Conservation (phyloP, 2,888 invertebrate genomes). For the Gortyna flavago region DNA sequence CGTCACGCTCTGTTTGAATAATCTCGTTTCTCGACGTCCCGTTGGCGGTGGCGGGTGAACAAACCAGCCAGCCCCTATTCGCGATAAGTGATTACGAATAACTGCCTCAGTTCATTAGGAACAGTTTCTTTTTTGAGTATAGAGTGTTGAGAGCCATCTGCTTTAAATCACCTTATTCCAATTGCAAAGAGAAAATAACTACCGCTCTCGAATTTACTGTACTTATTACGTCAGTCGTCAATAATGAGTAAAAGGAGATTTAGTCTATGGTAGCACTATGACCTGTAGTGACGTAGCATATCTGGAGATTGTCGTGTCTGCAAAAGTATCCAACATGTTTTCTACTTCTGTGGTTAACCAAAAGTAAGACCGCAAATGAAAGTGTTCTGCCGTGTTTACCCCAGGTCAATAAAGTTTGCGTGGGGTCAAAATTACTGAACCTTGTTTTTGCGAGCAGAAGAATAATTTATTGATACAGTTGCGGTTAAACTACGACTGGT, state of each 20-base stretch:
- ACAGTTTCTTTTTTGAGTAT: not conserved
- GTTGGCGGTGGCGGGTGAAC: not conserved
- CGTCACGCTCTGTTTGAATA: too few relatives aligned
- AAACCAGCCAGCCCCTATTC: not conserved
- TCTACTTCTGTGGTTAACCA: conserved; percentile 35
- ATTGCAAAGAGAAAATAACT: not conserved
- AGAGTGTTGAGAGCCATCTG: too few relatives aligned
- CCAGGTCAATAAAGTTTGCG: conserved; percentile 10
- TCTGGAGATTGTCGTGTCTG: conserved; percentile 15
- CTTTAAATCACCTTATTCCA: not conserved
- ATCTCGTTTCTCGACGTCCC: too few relatives aligned
- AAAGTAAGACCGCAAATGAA: conserved; percentile 21
- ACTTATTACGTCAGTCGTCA: too few relatives aligned
- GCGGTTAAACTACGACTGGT: not conserved
- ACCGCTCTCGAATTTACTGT: not conserved
- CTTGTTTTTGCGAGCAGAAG: conserved; percentile 8
- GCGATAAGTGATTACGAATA: not conserved
- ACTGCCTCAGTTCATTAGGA: not conserved
- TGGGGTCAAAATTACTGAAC: not conserved
- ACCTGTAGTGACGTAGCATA: conserved; percentile 15
- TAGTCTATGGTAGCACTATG: not conserved
- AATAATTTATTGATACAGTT: not conserved
- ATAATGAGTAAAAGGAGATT: conserved; percentile 11
- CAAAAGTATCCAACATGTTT: conserved; percentile 18
- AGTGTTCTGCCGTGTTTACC: conserved; percentile 8